Evolutionary conservation across 2,888 invertebrate genomes (phyloP), one percentile per base, ranked within the genome.

Genomic region (Aleiodes testaceus): DNA sequence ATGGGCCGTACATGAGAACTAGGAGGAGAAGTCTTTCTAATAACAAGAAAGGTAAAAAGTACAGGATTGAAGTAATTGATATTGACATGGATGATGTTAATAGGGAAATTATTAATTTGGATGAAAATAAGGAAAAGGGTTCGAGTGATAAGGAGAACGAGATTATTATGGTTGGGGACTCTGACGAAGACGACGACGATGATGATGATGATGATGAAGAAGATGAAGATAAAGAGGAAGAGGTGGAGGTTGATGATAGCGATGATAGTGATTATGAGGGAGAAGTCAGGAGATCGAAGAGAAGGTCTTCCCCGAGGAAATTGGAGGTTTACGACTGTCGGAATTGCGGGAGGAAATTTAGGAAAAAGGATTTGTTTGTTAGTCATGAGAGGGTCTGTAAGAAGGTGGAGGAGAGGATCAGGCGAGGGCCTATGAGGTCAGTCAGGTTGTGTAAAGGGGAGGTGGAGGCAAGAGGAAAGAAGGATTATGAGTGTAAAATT

Each of bases 81-180:
- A 81, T 87, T 30, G 87, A 87, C 67, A 53, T 83, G 0, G 87
- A 87, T 3, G 84, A 45, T 45, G 26, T 20, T 20, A 36, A 30
- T 12, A 55, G 59, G 12, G 59, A 59, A 22, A 47, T 63, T 2
- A 63, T 63, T 5, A 63, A 70, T 75, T 14, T 59, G 47, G 2
- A 74, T 75, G 84, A 84, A 49, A 81, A 74, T n/a, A 87, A 85
- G 61, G 86, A 84, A 66, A 87, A 87, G 61, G 83, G 80, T 20
- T 87, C 87, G 1, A 87, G 87, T 68, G 87, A 87, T 66, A 87
- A 87, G 65, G 87, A 87, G 66, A 87, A 87, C 65, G 85, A 85
- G 63, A 74, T 82, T 30, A 81, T 86, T n/a, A 86, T 86, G 70
- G 85, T 86, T 78, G 83, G 86, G 1, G 84, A 82, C 18, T 86